phyloP scores from a whole-genome alignment of 2,888 invertebrate genomes.

The Latrodectus elegans region DNA sequence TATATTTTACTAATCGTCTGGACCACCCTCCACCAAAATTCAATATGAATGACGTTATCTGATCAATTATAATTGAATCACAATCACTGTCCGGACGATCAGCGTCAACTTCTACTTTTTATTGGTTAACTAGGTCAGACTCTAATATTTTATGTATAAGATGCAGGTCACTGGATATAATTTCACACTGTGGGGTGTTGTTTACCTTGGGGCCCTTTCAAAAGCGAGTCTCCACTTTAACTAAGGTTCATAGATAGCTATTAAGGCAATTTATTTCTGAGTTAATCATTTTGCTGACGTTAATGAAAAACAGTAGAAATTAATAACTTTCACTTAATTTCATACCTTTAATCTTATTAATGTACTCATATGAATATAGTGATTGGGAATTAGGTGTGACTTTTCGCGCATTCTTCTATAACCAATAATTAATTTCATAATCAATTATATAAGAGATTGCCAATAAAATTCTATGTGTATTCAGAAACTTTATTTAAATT shows the following conservation, averaged over 20 bases:
- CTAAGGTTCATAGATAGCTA: conserved; percentile 4
- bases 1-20: background rate
- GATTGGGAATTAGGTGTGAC: background rate
- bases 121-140: conserved; percentile 43
- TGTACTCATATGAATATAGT: conserved; percentile 9
- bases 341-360: conserved; percentile 13
- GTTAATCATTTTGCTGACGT: conserved; percentile 33
- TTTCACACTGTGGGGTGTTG: conserved; percentile 44
- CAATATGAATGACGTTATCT: conserved; percentile 56
- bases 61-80: conserved; percentile 62
- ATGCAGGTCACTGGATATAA: conserved; percentile 60
- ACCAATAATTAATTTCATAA: no score
- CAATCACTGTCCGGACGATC: conserved; percentile 24
- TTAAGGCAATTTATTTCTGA: conserved; percentile 34
- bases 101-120: conserved; percentile 17
- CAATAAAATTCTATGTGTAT: no score
- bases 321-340: conserved; percentile 36
- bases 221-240: background rate
- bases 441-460: no score
- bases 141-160: conserved; percentile 34
- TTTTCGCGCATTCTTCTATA: background rate
- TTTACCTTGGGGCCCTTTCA: conserved; percentile 40
- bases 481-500: no score
- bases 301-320: conserved; percentile 29
- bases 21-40: background rate